Evolutionary conservation across 1,140 invertebrate species (phyloP).

Genomic region (Ectropis grisescens): DNA sequence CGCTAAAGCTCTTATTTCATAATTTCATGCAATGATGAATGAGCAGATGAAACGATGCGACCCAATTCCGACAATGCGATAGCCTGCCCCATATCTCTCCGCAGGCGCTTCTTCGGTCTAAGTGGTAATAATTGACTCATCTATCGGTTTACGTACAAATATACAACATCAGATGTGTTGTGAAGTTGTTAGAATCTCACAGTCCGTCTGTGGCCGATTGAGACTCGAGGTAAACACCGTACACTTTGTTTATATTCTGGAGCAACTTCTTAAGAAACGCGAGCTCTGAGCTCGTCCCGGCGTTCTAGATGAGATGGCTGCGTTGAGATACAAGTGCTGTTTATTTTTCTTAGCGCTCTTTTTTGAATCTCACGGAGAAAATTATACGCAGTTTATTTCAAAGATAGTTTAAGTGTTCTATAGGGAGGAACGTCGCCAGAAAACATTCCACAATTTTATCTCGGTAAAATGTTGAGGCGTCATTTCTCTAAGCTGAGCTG

Average conservation of each 20-base stretch:
- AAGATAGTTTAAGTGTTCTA: conserved; percentile 30
- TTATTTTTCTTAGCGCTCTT: conserved; percentile 42
- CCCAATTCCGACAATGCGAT: no score
- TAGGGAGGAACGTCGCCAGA: conserved; percentile 5
- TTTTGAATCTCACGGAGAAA: conserved; percentile 36
- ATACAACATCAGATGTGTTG: no score
- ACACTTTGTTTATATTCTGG: conserved; percentile 39
- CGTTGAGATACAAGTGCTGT: conserved; percentile 54
- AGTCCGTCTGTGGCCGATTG: conserved; percentile 12
- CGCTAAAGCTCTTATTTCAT: no score
- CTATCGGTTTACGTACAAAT: no score
- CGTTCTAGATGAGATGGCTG: conserved; percentile 46
- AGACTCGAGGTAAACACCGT: conserved; percentile 33
- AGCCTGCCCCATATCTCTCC: no score
- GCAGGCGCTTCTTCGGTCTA: no score
- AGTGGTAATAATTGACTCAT: no score
- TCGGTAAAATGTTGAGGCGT: conserved; percentile 2
- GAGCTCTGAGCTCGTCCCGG: conserved; percentile 17
- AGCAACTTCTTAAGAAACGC: conserved; percentile 47
- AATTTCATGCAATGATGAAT: no score
- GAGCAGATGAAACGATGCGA: no score
- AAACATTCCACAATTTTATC: conserved; percentile 4
- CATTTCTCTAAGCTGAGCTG: no score
- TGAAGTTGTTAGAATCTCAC: conserved; percentile 18
- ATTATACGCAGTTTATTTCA: conserved; percentile 46